Conservation (phyloP, 2,797 vertebrate species). For the Luscinia megarhynchos region DNA sequence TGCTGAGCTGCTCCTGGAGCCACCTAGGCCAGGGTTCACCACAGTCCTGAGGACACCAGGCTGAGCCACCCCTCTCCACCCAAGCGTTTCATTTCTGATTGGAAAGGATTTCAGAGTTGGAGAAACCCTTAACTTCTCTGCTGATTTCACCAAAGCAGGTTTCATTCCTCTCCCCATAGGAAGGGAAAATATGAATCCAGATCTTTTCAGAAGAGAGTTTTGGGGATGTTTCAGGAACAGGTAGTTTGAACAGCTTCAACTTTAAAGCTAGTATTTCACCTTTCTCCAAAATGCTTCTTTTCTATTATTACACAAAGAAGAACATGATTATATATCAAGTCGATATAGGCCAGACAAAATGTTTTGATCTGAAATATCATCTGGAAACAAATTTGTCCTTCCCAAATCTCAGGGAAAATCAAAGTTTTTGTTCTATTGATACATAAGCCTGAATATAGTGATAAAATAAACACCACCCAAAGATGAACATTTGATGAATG, state of each 20-base stretch:
- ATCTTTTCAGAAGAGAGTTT: not conserved
- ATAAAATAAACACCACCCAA: not conserved
- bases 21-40: accelerated
- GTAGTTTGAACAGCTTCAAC: not conserved
- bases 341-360: not conserved
- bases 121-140: not conserved
- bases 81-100: not conserved
- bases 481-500: not conserved
- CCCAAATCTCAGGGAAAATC: not conserved
- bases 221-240: not conserved
- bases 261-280: not conserved
- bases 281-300: not conserved
- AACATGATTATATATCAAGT: not conserved
- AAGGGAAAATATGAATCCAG: not conserved
- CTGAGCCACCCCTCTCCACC: not conserved
- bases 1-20: not conserved
- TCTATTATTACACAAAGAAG: not conserved
- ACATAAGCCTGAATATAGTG: not conserved
- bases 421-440: not conserved
- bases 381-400: not conserved
- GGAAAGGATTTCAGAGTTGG: not conserved
- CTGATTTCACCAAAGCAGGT: not conserved
- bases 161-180: not conserved
- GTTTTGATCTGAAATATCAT: not conserved
- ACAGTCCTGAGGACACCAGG: not conserved